Evolutionary conservation across 2,797 vertebrate species (phyloP), one percentile per base, ranked within the genome.

Genomic region (Acrocephalus scirpaceus): DNA sequence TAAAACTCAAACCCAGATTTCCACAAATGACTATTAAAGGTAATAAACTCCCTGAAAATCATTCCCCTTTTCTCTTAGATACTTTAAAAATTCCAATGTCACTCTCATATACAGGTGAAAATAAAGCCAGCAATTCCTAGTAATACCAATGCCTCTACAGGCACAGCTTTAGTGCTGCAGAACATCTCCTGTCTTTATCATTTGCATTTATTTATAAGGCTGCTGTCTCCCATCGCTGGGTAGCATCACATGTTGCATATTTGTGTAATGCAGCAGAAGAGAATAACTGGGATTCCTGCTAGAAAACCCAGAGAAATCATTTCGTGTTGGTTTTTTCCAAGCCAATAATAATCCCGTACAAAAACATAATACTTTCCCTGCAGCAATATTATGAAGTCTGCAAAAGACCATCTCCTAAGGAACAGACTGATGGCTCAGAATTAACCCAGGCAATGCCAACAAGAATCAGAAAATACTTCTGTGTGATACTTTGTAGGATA

Each of bases 241-340:
- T 40, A 75, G 14, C 62, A 77, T 86, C 92, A 86, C 51, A 69
- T 38, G 81, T 83, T 86, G 78, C 64, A 25, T 50, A 91, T 92
- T 62, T 96, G 90, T 95, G 95, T 90, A 96, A 96, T 91, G 81
- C 93, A 91, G 86, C 93, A 92, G 92, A 95, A 97, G 76, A 95
- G 64, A 94, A 75, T 85, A 83, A 70, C 93, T 95, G 88, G 47
- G 86, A 92, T 91, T 93, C 82, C 86, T 94, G 81, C 88, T 95
- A 88, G 86, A 95, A 95, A 95, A 75, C 42, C 66, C 86, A 85
- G 83, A 95, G 70, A 96, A 97, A 92, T 92, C 56, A 93, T 97
- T 86, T 70, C 0, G 4, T 42, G 32, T 34, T 65, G 89, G 60
- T 88, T 95, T 96, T 93, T 95, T 94, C 95, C 93, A 91, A 92